Percentiles rank a stretch among this genome's conserved stretches.
These are phyloP conservation scores for Pardosa pseudoannulata DNA, from an alignment of 2,888 invertebrate species.

Conservation along the genomic window DNA sequence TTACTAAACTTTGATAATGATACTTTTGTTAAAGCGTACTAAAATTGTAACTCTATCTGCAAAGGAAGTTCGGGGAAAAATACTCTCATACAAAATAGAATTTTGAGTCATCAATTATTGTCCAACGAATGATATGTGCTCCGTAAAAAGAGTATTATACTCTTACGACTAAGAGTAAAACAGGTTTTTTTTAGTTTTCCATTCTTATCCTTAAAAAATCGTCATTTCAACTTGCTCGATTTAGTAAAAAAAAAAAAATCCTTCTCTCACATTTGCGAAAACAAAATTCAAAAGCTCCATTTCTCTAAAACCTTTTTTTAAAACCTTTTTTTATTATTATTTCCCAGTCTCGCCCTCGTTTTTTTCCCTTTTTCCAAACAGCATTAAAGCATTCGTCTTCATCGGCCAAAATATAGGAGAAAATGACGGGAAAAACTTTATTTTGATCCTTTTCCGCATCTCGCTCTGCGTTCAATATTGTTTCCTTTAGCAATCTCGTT, in stretches of 20 bases:
- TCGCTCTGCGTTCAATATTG: background rate
- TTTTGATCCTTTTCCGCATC: background rate
- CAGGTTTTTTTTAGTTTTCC: background rate
- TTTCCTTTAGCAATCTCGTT: background rate
- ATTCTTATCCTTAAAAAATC: background rate
- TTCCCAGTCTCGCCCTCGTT: background rate
- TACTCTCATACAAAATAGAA: background rate
- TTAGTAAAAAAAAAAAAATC: background rate
- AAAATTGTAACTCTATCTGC: background rate
- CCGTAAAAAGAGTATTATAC: background rate
- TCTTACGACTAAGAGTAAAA: background rate
- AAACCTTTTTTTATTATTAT: background rate
- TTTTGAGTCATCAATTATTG: slow-evolving; percentile 3
- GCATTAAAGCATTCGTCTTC: background rate
- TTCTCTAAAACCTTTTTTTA: background rate
- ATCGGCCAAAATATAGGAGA: background rate
- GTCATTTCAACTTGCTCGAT: background rate
- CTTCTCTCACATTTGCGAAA: background rate
- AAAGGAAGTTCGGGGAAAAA: background rate
- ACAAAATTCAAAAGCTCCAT: background rate
- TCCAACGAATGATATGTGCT: slow-evolving; percentile 2
- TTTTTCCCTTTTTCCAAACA: too few relatives aligned
- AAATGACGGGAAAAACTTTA: background rate
- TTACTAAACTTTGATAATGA: background rate
- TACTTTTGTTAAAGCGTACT: background rate